Conservation (phyloP, 1,140 invertebrate genomes). For the Solenopsis invicta region DNA sequence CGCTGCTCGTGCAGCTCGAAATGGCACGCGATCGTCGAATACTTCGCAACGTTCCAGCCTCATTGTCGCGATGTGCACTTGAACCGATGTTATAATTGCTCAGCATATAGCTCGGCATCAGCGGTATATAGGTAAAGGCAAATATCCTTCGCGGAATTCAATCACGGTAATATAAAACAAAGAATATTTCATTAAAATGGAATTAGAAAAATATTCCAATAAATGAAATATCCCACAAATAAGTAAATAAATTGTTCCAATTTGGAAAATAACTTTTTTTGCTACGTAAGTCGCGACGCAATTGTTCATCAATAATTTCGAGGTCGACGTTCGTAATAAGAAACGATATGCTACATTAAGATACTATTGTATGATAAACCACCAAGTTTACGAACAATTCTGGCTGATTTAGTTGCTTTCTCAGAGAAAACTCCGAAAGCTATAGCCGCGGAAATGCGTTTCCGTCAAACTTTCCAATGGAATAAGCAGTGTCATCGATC, state of each 20-base stretch:
- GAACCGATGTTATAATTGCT: not conserved
- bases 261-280: not conserved
- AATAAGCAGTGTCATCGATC: slow-evolving; percentile 52
- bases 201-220: not conserved
- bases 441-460: slow-evolving; percentile 38
- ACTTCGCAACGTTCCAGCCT: slow-evolving; percentile 49
- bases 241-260: not conserved
- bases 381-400: slow-evolving; percentile 50
- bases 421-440: slow-evolving; percentile 39
- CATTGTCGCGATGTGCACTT: slow-evolving; percentile 46
- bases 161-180: not conserved
- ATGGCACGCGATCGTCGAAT: slow-evolving; percentile 82
- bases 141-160: not conserved
- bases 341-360: slow-evolving; percentile 51
- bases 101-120: not conserved
- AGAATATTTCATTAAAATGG: not conserved
- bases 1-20: slow-evolving; percentile 76
- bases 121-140: not conserved
- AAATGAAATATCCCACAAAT: not conserved
- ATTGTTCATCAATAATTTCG: slow-evolving; percentile 10
- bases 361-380: slow-evolving; percentile 44
- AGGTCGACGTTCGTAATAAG: not conserved
- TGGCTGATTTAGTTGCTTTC: slow-evolving; percentile 34
- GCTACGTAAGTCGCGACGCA: not conserved
- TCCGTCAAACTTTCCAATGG: slow-evolving; percentile 17